These are phyloP conservation scores for Monochamus alternatus DNA, from an alignment of 2,888 invertebrate genomes.

Conservation along the genomic window DNA sequence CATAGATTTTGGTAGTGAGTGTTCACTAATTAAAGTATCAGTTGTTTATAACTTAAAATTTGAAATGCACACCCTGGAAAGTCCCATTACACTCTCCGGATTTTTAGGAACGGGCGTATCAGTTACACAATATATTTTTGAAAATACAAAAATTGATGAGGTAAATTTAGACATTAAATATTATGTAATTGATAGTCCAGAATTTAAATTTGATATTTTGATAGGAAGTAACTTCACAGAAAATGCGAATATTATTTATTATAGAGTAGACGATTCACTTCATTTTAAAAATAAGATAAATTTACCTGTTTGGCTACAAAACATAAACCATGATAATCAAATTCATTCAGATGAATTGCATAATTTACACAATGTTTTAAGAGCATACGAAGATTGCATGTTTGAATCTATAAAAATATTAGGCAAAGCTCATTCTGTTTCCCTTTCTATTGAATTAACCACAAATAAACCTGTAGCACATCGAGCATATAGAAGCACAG, in stretches of 20 bases:
- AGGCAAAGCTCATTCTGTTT: no score
- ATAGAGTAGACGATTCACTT: constrained; percentile 5
- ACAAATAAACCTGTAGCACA: not conserved
- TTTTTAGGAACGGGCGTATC: constrained; percentile 8
- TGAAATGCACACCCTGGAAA: not conserved
- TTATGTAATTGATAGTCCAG: constrained; percentile 3
- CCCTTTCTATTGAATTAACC: not conserved
- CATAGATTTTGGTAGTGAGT: constrained; percentile 17
- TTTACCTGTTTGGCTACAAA: not conserved
- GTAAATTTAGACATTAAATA: constrained; percentile 11
- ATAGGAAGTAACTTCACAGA: constrained; percentile 12
- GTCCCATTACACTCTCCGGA: not conserved
- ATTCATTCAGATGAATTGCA: not conserved
- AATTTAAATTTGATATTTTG: not conserved
- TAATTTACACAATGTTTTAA: not conserved
- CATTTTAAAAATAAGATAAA: constrained; percentile 8
- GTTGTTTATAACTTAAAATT: not conserved
- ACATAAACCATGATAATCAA: not conserved
- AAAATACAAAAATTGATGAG: not conserved
- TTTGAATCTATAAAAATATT: not conserved
- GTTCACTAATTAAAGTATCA: constrained; percentile 9
- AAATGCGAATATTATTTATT: constrained; percentile 8
- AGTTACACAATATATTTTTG: not conserved
- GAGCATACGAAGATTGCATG: constrained; percentile 3
- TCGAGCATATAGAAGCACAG: constrained; percentile 3